Evolutionary conservation across 2,797 vertebrate species (phyloP).

Genomic region (Acridotheres tristis): DNA sequence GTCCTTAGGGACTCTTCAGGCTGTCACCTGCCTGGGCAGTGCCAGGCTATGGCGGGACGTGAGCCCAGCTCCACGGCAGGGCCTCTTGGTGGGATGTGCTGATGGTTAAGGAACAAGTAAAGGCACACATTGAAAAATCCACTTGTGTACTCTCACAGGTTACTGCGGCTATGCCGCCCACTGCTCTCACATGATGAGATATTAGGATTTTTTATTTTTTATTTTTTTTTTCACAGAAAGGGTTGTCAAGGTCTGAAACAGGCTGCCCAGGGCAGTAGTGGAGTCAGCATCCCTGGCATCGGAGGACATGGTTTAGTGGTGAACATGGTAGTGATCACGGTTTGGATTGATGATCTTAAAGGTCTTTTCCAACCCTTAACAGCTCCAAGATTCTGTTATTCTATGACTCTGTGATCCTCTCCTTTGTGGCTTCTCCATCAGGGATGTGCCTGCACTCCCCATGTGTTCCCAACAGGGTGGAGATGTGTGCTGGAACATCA

Average conservation of each 20-base stretch:
- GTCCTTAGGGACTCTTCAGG: background rate
- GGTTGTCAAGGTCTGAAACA: background rate
- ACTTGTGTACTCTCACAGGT: background rate
- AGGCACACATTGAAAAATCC: background rate
- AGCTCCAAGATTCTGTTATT: background rate
- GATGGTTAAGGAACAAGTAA: background rate
- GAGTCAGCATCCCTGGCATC: background rate
- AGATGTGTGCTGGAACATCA: accelerated
- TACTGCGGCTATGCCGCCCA: accelerated
- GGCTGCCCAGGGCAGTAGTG: background rate
- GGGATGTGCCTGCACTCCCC: background rate
- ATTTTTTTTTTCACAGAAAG: background rate
- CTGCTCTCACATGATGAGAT: background rate
- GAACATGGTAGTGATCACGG: background rate
- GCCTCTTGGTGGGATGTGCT: background rate
- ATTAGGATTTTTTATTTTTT: background rate
- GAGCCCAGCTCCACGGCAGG: accelerated
- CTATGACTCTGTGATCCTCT: background rate
- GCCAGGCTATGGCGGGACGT: accelerated
- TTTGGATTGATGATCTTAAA: background rate
- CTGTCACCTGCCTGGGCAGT: background rate
- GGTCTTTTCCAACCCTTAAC: background rate
- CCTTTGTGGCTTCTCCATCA: background rate
- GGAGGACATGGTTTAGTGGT: background rate
- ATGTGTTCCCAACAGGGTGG: accelerated